Conservation (phyloP, 2,113 vertebrate genomes). For the Callipepla squamata region DNA sequence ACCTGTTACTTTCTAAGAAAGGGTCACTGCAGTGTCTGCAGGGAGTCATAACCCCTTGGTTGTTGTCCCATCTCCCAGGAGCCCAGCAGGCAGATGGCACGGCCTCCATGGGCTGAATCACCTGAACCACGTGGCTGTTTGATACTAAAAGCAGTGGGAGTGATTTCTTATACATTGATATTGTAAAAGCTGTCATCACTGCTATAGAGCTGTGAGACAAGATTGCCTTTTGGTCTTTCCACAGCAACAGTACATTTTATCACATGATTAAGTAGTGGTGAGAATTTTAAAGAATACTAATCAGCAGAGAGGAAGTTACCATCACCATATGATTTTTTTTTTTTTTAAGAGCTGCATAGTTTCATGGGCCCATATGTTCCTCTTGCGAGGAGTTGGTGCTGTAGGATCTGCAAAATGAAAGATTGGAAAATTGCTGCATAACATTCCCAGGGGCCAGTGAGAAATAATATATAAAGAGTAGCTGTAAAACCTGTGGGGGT, state of each 20-base stretch:
- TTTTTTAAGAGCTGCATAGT: background rate
- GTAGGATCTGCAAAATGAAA: background rate
- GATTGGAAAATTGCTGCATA: background rate
- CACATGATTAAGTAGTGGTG: background rate
- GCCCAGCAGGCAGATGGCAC: rapidly evolving
- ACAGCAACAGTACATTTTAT: background rate
- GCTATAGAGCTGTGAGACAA: background rate
- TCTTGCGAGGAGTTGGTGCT: background rate
- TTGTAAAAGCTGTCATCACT: rapidly evolving
- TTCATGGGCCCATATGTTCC: conserved; percentile 24
- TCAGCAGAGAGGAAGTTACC: conserved; percentile 35
- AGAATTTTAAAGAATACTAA: conserved; percentile 12
- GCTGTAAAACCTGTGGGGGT: background rate
- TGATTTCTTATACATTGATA: background rate
- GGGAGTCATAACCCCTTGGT: background rate
- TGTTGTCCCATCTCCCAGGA: background rate
- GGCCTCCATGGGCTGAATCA: background rate
- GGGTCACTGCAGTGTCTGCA: background rate
- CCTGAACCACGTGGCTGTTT: background rate
- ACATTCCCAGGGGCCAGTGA: background rate
- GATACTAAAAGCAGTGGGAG: background rate
- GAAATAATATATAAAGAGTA: background rate
- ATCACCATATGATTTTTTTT: background rate
- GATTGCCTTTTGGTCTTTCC: background rate
- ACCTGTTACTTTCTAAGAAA: background rate